Conservation (phyloP, 92 coral and sea anemone genomes). For the Desmophyllum pertusum region DNA sequence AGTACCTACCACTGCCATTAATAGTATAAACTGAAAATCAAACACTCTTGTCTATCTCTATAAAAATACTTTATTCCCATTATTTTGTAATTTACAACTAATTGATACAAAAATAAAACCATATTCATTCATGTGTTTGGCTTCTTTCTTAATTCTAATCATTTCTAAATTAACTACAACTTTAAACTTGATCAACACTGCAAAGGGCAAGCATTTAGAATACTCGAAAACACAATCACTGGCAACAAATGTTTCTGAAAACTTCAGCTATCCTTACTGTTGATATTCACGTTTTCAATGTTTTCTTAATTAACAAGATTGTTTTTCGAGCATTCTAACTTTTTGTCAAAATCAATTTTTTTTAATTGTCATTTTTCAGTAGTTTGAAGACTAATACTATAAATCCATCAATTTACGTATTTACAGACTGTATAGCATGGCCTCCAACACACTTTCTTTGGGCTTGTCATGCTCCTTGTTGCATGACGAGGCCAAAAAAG, state of each 20-base stretch:
- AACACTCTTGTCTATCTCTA: not conserved
- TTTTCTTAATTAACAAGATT: not conserved
- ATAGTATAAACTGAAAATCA: not conserved
- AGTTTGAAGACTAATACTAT: not conserved
- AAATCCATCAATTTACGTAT: not conserved
- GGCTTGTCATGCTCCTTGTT: too few relatives aligned
- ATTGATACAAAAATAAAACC: conserved; percentile 42
- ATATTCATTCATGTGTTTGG: conserved; percentile 3
- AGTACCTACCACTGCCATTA: too few relatives aligned
- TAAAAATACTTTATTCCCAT: conserved; percentile 50
- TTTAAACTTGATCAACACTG: not conserved
- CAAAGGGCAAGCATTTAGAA: not conserved
- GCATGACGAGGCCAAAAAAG: too few relatives aligned
- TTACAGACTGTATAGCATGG: too few relatives aligned
- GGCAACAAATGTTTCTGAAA: not conserved
- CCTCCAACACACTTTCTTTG: too few relatives aligned
- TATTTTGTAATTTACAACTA: conserved; percentile 31
- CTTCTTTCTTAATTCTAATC: not conserved
- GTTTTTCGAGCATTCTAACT: not conserved
- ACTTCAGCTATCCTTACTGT: not conserved
- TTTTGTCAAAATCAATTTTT: not conserved
- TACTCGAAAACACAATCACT: not conserved
- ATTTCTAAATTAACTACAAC: conserved; percentile 14
- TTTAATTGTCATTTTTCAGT: not conserved
- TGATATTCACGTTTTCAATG: not conserved